These are phyloP conservation scores for Tichodroma muraria DNA, from an alignment of 2,113 vertebrate species.

Conservation along the genomic window DNA sequence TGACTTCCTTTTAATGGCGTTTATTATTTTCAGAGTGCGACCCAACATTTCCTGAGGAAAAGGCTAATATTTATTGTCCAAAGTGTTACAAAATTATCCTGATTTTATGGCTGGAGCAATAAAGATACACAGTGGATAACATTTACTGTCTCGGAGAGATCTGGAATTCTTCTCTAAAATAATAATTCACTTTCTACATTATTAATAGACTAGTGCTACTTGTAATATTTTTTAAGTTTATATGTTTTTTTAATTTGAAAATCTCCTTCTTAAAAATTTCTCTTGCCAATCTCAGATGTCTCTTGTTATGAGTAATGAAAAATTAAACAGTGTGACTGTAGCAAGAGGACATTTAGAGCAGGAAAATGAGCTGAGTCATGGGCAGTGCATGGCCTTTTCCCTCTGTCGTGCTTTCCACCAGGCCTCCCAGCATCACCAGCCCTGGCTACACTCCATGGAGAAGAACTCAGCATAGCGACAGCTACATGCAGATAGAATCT, in stretches of 20 bases:
- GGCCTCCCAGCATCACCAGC: background rate
- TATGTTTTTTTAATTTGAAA: background rate
- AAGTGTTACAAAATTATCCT: background rate
- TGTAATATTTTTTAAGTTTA: background rate
- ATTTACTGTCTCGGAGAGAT: background rate
- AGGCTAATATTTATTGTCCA: background rate
- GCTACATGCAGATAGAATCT: background rate
- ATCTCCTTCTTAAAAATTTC: background rate
- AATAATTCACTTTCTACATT: background rate
- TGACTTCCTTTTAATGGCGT: background rate
- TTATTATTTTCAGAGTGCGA: background rate
- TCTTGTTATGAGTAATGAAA: constrained; percentile 33
- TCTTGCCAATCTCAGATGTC: background rate
- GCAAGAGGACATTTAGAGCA: background rate
- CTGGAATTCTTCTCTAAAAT: background rate
- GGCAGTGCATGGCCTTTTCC: background rate
- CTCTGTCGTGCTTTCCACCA: constrained; percentile 7
- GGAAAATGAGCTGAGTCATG: constrained; percentile 22
- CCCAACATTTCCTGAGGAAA: background rate
- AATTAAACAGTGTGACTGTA: background rate
- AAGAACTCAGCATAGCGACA: background rate
- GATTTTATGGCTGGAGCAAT: background rate
- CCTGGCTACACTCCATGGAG: background rate
- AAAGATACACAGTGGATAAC: background rate
- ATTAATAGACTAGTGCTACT: background rate